phyloP scores from a whole-genome alignment of 2,113 vertebrate genomes.

The Vanacampus margaritifer region DNA sequence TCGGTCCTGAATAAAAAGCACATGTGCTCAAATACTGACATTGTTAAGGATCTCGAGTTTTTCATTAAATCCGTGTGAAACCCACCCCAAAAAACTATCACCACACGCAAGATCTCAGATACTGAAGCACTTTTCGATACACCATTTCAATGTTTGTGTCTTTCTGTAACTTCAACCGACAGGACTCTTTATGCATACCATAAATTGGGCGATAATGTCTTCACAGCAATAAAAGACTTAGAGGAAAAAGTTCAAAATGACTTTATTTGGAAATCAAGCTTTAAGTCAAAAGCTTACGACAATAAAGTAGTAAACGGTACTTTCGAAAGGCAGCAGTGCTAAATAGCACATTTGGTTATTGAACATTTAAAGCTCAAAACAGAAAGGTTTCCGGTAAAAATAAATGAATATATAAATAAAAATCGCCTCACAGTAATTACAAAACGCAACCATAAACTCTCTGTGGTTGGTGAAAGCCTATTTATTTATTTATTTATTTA shows the following conservation, averaged over 20 bases:
- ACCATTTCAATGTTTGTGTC: conserved; percentile 2
- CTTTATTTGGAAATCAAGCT: neutral
- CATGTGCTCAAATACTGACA: conserved; percentile 8
- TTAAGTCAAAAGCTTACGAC: neutral
- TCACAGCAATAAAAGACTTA: neutral
- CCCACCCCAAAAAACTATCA: conserved; percentile 15
- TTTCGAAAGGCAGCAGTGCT: neutral
- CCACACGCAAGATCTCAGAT: neutral
- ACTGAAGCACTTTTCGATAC: conserved; percentile 10
- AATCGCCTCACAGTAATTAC: conserved; percentile 14
- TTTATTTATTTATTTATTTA: too few species aligned
- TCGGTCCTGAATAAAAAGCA: conserved; percentile 45
- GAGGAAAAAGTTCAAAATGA: neutral
- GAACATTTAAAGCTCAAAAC: conserved; percentile 14
- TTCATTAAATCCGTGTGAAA: conserved; percentile 23
- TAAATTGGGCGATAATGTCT: conserved; percentile 12
- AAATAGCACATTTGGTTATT: conserved; percentile 1
- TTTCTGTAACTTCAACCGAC: neutral
- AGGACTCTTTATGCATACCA: conserved; percentile 12
- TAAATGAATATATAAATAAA: conserved; percentile 7
- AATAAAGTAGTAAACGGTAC: too few species aligned
- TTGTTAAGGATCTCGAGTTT: conserved; percentile 15
- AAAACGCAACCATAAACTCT: conserved; percentile 1
- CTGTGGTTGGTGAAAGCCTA: conserved; percentile 10
- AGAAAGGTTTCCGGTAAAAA: conserved; percentile 13